A percentile compares a stretch with the other conserved stretches of the same genome.
These are phyloP conservation scores for Micromussa lordhowensis DNA, from an alignment of 92 coral and sea anemone genomes.

Conservation along the genomic window DNA sequence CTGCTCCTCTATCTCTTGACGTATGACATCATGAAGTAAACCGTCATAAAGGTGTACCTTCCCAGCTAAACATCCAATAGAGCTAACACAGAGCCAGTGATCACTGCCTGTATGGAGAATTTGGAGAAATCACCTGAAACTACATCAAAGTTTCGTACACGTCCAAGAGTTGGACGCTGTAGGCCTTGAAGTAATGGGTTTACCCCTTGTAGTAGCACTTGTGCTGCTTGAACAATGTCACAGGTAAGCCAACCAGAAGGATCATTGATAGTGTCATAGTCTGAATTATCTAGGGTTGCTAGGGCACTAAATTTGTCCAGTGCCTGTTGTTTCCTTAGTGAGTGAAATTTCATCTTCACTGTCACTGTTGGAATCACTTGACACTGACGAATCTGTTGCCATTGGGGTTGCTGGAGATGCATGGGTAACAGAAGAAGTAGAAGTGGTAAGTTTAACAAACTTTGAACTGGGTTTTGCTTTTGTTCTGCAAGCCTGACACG, in stretches of 20 bases:
- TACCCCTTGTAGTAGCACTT: constrained; percentile 48
- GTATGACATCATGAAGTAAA: constrained; percentile 63
- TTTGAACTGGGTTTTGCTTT: not conserved
- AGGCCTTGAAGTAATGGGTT: constrained; percentile 67
- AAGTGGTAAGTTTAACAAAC: constrained; percentile 8
- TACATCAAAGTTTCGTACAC: constrained; percentile 53
- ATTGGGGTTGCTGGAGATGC: not conserved
- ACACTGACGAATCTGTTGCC: not conserved
- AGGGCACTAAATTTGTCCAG: constrained; percentile 30
- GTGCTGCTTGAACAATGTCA: constrained; percentile 68
- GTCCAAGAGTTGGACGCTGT: constrained; percentile 70
- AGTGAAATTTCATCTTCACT: constrained; percentile 45
- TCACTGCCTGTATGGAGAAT: constrained; percentile 60
- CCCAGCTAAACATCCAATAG: constrained; percentile 71
- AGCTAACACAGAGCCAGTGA: constrained; percentile 69
- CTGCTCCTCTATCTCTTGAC: constrained; percentile 65
- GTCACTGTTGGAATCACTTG: constrained; percentile 43
- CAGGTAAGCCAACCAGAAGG: no score
- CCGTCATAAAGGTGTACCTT: constrained; percentile 70
- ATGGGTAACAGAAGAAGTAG: constrained; percentile 3
- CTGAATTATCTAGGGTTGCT: constrained; percentile 29
- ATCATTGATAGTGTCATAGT: constrained; percentile 40
- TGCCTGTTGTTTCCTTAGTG: constrained; percentile 33
- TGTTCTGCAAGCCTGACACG: constrained; percentile 34
- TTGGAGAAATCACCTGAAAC: constrained; percentile 66